A percentile compares a stretch with the other conserved stretches of the same genome.
These are phyloP conservation scores for Steinernema carpocapsae DNA, from an alignment of 2,888 invertebrate genomes.

Conservation along the genomic window DNA sequence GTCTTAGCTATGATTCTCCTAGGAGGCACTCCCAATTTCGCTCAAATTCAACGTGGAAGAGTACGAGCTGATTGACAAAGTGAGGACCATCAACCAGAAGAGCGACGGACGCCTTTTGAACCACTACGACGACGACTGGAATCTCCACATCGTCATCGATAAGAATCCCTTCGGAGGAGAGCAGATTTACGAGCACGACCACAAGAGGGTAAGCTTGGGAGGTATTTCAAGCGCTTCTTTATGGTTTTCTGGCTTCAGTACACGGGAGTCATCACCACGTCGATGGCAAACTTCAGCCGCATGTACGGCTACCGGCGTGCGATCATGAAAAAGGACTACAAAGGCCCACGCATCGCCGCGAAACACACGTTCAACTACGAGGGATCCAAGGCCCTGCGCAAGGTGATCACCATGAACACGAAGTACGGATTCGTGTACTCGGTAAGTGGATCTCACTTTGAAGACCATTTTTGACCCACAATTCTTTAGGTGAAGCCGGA, in stretches of 20 bases:
- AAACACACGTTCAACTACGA: not conserved
- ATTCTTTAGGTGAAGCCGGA: conserved; percentile 2
- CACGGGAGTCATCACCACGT: not conserved
- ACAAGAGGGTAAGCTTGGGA: not conserved
- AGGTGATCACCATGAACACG: conserved; percentile 1
- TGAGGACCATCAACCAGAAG: not conserved
- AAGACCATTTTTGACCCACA: not conserved
- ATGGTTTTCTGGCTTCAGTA: not conserved
- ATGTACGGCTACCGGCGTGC: conserved; percentile 7
- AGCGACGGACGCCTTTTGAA: not conserved
- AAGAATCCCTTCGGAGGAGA: not conserved
- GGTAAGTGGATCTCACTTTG: not conserved
- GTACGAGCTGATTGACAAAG: not conserved
- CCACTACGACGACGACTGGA: not conserved
- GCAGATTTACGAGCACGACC: conserved; percentile 3
- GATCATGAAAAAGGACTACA: not conserved
- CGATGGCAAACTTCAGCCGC: not conserved
- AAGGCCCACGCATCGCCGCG: not conserved
- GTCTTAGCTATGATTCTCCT: too few relatives aligned
- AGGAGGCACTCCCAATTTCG: conserved; percentile 9
- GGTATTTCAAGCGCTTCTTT: too few relatives aligned
- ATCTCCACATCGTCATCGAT: not conserved
- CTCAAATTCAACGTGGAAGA: conserved; percentile 8
- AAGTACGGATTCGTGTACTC: conserved; percentile 18
- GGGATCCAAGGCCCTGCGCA: not conserved